These are phyloP conservation scores for Dissostichus mawsoni DNA, from an alignment of 2,113 vertebrate genomes.

Conservation along the genomic window DNA sequence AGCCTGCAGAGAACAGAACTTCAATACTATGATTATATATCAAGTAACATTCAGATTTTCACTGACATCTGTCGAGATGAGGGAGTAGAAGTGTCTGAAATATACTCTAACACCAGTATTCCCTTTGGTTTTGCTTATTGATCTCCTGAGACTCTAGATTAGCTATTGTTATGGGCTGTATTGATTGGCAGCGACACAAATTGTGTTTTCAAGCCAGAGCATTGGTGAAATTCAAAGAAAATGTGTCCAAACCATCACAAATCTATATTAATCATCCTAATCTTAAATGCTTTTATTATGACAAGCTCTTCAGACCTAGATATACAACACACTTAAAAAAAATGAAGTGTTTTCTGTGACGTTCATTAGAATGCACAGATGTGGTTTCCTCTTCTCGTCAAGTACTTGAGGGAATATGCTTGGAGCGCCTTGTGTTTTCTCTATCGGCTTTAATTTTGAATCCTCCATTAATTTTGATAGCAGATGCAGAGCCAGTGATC, in stretches of 20 bases:
- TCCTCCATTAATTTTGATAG: slow-evolving; percentile 34
- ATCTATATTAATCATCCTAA: not conserved
- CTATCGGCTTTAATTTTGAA: slow-evolving; percentile 39
- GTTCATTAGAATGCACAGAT: slow-evolving; percentile 50
- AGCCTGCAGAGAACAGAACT: slow-evolving; percentile 30
- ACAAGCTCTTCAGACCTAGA: not conserved
- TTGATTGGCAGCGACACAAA: slow-evolving; percentile 25
- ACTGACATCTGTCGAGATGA: slow-evolving; percentile 42
- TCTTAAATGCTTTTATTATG: not conserved
- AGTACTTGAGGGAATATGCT: slow-evolving; percentile 23
- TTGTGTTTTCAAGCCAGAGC: slow-evolving; percentile 14
- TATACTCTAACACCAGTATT: slow-evolving; percentile 23
- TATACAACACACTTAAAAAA: not conserved
- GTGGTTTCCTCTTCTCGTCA: slow-evolving; percentile 30
- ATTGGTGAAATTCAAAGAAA: slow-evolving; percentile 1
- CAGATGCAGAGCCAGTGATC: slow-evolving; percentile 50
- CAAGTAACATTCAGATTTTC: slow-evolving; percentile 38
- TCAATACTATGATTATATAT: slow-evolving; percentile 12
- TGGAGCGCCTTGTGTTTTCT: slow-evolving; percentile 28
- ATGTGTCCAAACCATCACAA: not conserved
- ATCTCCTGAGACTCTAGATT: slow-evolving; percentile 38
- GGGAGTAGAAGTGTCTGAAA: slow-evolving; percentile 32
- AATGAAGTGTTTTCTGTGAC: not conserved
- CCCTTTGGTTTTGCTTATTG: slow-evolving; percentile 50
- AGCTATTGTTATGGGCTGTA: slow-evolving; percentile 27